Base-by-base conservation (phyloP, 1,140 invertebrate genomes). In the Stenopsyche tienmushanensis region DNA sequence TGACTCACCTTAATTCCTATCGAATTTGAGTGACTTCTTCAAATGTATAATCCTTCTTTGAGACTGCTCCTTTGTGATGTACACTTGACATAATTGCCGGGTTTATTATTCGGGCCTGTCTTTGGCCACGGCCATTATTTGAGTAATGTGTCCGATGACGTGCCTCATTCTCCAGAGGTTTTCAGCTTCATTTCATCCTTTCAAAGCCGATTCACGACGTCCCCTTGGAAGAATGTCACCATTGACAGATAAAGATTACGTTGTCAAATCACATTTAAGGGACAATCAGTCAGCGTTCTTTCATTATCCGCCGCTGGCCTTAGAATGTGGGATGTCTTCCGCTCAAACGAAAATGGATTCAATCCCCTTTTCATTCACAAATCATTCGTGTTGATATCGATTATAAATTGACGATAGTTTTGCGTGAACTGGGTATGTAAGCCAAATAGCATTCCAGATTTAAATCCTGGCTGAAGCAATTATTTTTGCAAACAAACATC, bases 161-260 rank as follows among this genome's bases (percentile, higher is more conserved):
- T 49, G 47, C 21, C 21, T 21, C 47, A 34, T 34, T 34, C 29
- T 34, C 29, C 29, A 13, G 13, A 5, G 29, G 29, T 34, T 34
- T 34, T 34, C 29, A 34, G 29, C 29, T 34, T 34, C 29, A 34
- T 34, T 34, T 34, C 29, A 34, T 34, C 29, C 13, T 34, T 34
- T 34, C 29, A 34, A 21, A 15, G 47, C 47, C 47, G 15, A 23
- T 49, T 23, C 47, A 49, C 47, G 47, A 34, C 29, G 13, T 34
- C 5, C 13, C 13, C 29, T 34, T 13, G 29, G 29, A 34, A 34
- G 29, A 34, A 34, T 2, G 47, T 21, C 47, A 21, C 15, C 47
- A 49, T 21, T 49, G 47, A 49, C 47, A 49, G 47, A 18, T 49
- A 49, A 49, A 49, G 47, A 49, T 49, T 49, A 49, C 47, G 21